Evolutionary conservation across 2,797 vertebrate species (phyloP), one percentile per base, ranked within the genome.

Genomic region (Rhinella marina): DNA sequence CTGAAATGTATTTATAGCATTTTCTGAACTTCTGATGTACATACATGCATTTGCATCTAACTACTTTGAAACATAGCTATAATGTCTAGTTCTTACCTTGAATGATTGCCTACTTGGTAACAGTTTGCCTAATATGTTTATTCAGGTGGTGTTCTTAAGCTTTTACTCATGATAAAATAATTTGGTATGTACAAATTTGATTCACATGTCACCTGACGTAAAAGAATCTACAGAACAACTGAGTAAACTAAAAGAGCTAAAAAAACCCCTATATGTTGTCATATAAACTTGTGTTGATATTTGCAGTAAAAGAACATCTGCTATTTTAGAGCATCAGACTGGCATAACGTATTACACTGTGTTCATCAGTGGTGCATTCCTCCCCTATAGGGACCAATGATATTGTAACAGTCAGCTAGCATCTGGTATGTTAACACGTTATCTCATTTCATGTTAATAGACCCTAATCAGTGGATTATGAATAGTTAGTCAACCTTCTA

Each of bases 81-180:
- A 5, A 52, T 68, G 54, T 16, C 48, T 48, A 56, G 41, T 41
- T 82, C 50, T 81, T 81, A 86, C 79, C 77, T 88, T 86, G 84
- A 81, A 27, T n/a, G 62, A 81, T 85, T 62, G 62, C 54, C 1
- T 62, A 85, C 54, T 70, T 62, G 29, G 52, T 82, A 56, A 27
- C 76, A 50, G 29, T 27, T 59, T 16, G 12, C 56, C 32, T n/a
- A 11, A 9, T 41, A 32, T 86, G 79, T 89, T 89, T 89, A 79
- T 48, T 59, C 88, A 89, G 88, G 78, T 86, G 79, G 50, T 62
- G 19, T 7, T 23, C 56, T 54, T 64, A 27, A 57, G 25, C 32
- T 14, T 81, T 41, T 81, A 19, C 59, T 73, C 68, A 81, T n/a
- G 29, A 64, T n/a, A 41, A 48, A 41, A 64, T 56, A 50, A 21